Base-by-base conservation (phyloP, 1,140 invertebrate genomes). In the Cotesia chilonis region DNA sequence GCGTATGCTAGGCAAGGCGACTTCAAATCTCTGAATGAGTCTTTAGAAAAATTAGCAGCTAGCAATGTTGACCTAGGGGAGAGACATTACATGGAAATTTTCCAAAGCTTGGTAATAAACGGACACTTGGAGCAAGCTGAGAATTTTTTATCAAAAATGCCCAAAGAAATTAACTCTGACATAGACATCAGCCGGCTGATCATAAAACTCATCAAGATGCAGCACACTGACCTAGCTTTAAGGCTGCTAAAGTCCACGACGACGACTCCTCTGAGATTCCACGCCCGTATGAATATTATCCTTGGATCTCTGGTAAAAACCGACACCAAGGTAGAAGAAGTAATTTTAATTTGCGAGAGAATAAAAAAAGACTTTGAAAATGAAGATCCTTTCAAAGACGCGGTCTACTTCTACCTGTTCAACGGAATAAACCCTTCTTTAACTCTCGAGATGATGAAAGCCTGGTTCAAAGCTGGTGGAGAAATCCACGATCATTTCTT, bases 401-500 rank as follows among this genome's bases (percentile, higher is more conserved):
- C 41, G 2, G 41, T 47, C 41, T 47, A 47, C 41, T 6, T 9
- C 41, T 47, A 47, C 10, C 10, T 47, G 41, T 9, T 7, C 41
- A 47, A 6, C 6, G 41, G 4, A 0, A 47, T 10, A 2, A 1
- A 80, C 91, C 66, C 83, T 88, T 9, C 41, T 47, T 2, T 5
- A 6, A 10, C 10, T 9, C 6, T 47, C 6, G 41, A 47, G 41
- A 75, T 95, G n/a, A 84, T 96, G 7, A 87, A 90, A 59, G 89
- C 90, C 75, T 82, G 94, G 75, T 84, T 91, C 74, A 88, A 90
- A 55, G 82, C 88, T 65, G 92, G 91, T 0, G 72, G 87, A 54
- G 88, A 90, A 72, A 87, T 95, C 14, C 84, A 92, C 38, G 90
- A 92, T 78, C 94, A 96, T 81, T 96, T 91, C 81, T 96, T 95